A percentile compares a stretch with the other conserved stretches of the same genome.
These are phyloP conservation scores for Minunthozetes semirufus DNA, from an alignment of 2,888 invertebrate species.

Conservation along the genomic window DNA sequence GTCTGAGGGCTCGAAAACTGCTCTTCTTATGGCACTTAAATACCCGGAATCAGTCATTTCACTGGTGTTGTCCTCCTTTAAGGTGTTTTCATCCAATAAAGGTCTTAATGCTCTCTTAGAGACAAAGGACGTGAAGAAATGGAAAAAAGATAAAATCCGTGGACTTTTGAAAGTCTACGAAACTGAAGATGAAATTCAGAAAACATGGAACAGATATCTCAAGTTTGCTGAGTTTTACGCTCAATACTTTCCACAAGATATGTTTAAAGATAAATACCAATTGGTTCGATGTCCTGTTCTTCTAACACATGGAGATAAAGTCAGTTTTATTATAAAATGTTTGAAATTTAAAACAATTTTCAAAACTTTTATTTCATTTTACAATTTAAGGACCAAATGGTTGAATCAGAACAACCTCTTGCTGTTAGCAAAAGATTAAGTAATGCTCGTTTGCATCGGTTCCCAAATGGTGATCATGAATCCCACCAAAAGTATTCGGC, in stretches of 20 bases:
- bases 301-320: neutral
- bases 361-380: too few species aligned
- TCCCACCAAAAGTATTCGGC: constrained; percentile 26
- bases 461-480: constrained; percentile 17
- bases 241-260: neutral
- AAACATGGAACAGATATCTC: neutral
- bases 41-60: constrained; percentile 41
- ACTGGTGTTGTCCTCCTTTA: neutral
- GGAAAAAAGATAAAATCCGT: neutral
- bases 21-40: constrained; percentile 46
- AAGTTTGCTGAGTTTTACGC: neutral
- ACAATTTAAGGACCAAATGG: neutral
- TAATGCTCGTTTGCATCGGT: too few species aligned
- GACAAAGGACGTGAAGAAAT: neutral
- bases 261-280: neutral
- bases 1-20: constrained; percentile 49
- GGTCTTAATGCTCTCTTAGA: neutral
- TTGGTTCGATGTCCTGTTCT: neutral
- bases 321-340: too few species aligned
- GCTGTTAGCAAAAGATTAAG: too few species aligned
- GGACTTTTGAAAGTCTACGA: neutral
- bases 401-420: constrained; percentile 5
- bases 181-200: neutral
- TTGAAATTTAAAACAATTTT: neutral
- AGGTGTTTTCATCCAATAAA: neutral